A percentile compares a stretch with the other conserved stretches of the same genome.
These are phyloP conservation scores for Lynx canadensis DNA, from an alignment of 2,113 vertebrate species.

Conservation along the genomic window DNA sequence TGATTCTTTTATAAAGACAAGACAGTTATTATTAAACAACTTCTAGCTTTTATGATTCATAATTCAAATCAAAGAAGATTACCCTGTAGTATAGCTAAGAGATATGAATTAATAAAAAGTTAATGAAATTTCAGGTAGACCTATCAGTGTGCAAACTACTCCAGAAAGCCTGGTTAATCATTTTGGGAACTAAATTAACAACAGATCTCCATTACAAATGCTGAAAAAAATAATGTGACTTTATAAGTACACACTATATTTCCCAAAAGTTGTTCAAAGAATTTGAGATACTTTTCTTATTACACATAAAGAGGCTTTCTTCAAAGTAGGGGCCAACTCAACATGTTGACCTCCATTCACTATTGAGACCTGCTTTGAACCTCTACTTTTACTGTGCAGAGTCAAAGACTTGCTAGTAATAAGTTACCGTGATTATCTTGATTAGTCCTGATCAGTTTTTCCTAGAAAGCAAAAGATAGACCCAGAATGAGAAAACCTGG, in stretches of 20 bases:
- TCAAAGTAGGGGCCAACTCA: not conserved
- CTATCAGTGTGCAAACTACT: slow-evolving; percentile 46
- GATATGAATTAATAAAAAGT: slow-evolving; percentile 66
- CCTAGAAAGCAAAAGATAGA: not conserved
- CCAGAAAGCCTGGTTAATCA: slow-evolving; percentile 44
- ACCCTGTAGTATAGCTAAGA: slow-evolving; percentile 38
- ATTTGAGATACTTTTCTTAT: not conserved
- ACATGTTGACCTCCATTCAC: not conserved
- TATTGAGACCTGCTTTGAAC: not conserved
- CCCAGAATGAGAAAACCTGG: not conserved
- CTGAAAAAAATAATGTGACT: slow-evolving; percentile 45
- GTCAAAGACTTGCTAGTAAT: not conserved
- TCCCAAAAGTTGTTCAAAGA: slow-evolving; percentile 12
- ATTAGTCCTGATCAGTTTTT: not conserved
- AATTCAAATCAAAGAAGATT: slow-evolving; percentile 50
- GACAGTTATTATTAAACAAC: slow-evolving; percentile 51
- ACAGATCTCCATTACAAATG: slow-evolving; percentile 24
- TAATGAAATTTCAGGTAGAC: slow-evolving; percentile 64
- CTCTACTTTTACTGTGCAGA: not conserved
- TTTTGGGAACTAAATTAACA: slow-evolving; percentile 46
- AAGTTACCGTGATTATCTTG: not conserved
- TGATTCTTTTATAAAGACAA: slow-evolving; percentile 22
- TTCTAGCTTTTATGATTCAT: slow-evolving; percentile 34
- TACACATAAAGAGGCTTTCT: not conserved
- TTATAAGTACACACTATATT: not conserved